Evolutionary conservation across 2,888 invertebrate species (phyloP), one percentile per base, ranked within the genome.

Genomic region (Pristionchus exspectatus): DNA sequence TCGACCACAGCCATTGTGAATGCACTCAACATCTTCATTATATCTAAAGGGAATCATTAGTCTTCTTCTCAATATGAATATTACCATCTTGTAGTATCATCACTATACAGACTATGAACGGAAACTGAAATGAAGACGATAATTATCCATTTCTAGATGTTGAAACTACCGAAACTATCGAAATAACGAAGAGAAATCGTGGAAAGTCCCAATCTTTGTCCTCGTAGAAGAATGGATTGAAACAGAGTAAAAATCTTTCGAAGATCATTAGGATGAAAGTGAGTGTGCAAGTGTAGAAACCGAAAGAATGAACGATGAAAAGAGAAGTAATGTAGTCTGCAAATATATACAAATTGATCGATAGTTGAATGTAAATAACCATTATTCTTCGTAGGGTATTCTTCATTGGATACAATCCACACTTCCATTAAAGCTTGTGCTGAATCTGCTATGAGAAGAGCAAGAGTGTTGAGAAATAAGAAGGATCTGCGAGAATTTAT

Each of bases 201-300:
- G 63, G 63, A n/a, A 63, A 63, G 24, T 63, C 10, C 63, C 63
- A 63, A 10, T 63, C 63, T 63, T 63, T 63, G n/a, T 63, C 63
- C 9, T 63, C 63, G n/a, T 63, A 63, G 63, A 63, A 63, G n/a
- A 63, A 63, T 63, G 63, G 63, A 63, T 63, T 63, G 63, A 63
- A 63, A 63, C 63, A 63, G 63, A 63, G 63, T 24, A 63, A n/a
- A n/a, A 63, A 63, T 63, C 63, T 63, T 24, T 63, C 63, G 63
- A 63, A 63, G 24, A 63, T 63, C 63, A 63, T 63, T 21, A 63
- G 9, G 4, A 63, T n/a, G n/a, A 63, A 63, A n/a, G 63, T n/a
- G n/a, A 63, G 63, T 3, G 63, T 63, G 10, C 63, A 63, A 63
- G 63, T 63, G 63, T 63, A 63, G 63, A 63, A 63, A 24, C 63